These are phyloP conservation scores for Crotalus tigris DNA, from an alignment of 2,113 vertebrate genomes.

Conservation along the genomic window DNA sequence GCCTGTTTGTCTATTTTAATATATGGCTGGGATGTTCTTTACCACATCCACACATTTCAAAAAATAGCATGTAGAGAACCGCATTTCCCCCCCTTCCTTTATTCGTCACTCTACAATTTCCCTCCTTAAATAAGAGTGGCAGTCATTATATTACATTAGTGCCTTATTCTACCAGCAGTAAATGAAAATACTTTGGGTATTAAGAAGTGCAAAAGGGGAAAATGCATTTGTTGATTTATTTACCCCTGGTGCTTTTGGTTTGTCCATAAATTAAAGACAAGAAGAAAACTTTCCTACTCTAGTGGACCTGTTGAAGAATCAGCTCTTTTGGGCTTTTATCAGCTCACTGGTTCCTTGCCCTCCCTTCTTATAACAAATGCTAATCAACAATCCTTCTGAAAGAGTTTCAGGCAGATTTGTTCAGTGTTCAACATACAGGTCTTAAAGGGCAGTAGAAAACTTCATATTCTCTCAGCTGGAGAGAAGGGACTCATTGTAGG, in stretches of 20 bases:
- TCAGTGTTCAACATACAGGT: constrained; percentile 52
- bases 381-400: constrained; percentile 42
- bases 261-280: constrained; percentile 21
- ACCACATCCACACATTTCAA: background rate
- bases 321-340: constrained; percentile 17
- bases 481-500: constrained; percentile 49
- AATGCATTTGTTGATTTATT: constrained; percentile 41
- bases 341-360: constrained; percentile 35
- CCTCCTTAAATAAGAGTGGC: constrained; percentile 14
- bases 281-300: constrained; percentile 23
- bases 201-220: constrained; percentile 19
- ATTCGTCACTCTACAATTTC: background rate
- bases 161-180: constrained; percentile 20
- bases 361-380: constrained; percentile 15
- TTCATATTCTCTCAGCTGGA: constrained; percentile 59
- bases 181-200: constrained; percentile 31
- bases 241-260: constrained; percentile 30
- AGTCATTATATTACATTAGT: background rate
- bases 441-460: constrained; percentile 54
- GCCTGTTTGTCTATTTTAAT: background rate
- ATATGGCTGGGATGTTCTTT: background rate
- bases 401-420: constrained; percentile 38
- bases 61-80: background rate
- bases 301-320: constrained; percentile 32
- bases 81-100: background rate